These are phyloP conservation scores for Papilio elwesi DNA, from an alignment of 2,888 invertebrate species.

Conservation along the genomic window DNA sequence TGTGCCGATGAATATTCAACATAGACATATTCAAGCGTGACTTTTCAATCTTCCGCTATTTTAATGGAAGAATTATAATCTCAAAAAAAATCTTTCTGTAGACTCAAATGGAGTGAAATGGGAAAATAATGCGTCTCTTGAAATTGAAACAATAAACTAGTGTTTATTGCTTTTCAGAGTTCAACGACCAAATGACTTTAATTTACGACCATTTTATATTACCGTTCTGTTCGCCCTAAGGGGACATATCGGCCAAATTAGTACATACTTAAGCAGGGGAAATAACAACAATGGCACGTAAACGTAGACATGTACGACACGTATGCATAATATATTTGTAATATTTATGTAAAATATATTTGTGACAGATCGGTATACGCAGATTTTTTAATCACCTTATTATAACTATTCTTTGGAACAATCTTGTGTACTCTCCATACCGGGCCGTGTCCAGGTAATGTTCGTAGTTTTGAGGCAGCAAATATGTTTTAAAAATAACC, in stretches of 20 bases:
- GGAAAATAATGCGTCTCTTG: constrained; percentile 47
- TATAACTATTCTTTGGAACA: too few species aligned
- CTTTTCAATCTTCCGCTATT: constrained; percentile 64
- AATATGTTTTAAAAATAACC: too few species aligned
- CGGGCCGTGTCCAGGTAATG: too few species aligned
- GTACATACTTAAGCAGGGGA: constrained; percentile 19
- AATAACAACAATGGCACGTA: constrained; percentile 6
- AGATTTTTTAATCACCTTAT: too few species aligned
- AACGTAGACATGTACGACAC: neutral
- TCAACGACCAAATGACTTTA: constrained; percentile 16
- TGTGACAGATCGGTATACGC: too few species aligned
- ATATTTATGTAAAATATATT: neutral
- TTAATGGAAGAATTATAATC: constrained; percentile 55
- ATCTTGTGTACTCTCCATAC: too few species aligned
- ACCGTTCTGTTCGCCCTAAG: constrained; percentile 6
- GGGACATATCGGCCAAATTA: constrained; percentile 17
- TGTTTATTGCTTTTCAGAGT: constrained; percentile 14
- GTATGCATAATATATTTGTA: neutral
- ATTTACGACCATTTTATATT: constrained; percentile 15
- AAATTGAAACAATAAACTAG: constrained; percentile 17
- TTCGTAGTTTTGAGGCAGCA: too few species aligned
- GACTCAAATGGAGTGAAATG: constrained; percentile 43
- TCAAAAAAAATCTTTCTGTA: constrained; percentile 44
- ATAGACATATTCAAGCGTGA: constrained; percentile 51
- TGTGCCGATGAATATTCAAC: constrained; percentile 43